These are phyloP conservation scores for Onthophagus taurus DNA, from an alignment of 1,140 invertebrate genomes.

Conservation along the genomic window DNA sequence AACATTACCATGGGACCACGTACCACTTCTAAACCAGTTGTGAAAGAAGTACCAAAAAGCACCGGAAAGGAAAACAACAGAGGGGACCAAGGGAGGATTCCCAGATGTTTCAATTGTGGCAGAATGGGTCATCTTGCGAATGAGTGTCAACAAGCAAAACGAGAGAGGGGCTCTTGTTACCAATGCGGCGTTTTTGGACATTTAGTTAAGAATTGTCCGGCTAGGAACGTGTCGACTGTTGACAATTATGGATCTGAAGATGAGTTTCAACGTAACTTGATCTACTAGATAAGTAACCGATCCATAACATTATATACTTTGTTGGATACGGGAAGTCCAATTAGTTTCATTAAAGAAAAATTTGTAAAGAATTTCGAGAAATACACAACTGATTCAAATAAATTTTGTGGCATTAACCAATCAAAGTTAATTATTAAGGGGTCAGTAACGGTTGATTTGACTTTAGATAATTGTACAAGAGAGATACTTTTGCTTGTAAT, in stretches of 20 bases:
- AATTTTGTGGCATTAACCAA: slow-evolving; percentile 8
- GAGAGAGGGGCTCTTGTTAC: slow-evolving; percentile 13
- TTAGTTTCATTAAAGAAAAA: not conserved
- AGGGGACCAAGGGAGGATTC: not conserved
- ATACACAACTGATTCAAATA: not conserved
- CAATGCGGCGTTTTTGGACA: slow-evolving; percentile 8
- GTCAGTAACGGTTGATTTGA: not conserved
- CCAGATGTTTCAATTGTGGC: slow-evolving; percentile 13
- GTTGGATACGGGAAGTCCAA: slow-evolving; percentile 10
- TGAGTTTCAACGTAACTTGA: too few species aligned
- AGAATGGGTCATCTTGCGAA: not conserved
- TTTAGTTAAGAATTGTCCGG: slow-evolving; percentile 2
- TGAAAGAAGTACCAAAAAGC: not conserved
- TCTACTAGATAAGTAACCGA: too few species aligned
- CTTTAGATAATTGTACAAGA: not conserved
- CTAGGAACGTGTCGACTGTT: too few species aligned
- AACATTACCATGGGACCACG: too few species aligned
- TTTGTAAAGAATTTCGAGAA: not conserved
- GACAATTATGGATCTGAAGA: too few species aligned
- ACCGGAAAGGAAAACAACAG: not conserved
- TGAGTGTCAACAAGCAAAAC: slow-evolving; percentile 11
- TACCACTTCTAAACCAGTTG: too few species aligned
- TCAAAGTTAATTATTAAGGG: slow-evolving; percentile 3
- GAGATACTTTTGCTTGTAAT: slow-evolving; percentile 1
- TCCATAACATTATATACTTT: not conserved